phyloP scores from a whole-genome alignment of 2,113 vertebrate species.

The Grantiella picta region DNA sequence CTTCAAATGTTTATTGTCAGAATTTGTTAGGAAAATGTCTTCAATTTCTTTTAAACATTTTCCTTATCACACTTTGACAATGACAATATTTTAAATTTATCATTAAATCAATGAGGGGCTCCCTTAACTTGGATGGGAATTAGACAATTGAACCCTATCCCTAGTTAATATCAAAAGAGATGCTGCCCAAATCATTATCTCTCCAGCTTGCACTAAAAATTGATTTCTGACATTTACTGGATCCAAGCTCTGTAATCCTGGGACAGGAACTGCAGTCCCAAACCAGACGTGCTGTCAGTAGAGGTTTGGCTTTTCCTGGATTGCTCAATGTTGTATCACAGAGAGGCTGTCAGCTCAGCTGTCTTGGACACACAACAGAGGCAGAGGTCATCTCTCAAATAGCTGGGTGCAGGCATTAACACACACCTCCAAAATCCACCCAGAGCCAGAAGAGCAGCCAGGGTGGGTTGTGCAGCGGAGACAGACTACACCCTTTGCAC shows the following conservation, averaged over 20 bases:
- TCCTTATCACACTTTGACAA: not conserved
- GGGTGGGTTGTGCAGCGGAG: not conserved
- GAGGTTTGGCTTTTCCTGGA: not conserved
- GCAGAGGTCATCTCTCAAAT: not conserved
- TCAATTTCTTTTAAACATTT: not conserved
- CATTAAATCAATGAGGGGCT: not conserved
- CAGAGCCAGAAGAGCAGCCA: not conserved
- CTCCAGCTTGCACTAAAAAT: not conserved
- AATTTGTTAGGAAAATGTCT: not conserved
- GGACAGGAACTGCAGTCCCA: not conserved
- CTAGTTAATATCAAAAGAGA: not conserved
- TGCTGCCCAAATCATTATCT: not conserved
- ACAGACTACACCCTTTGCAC: not conserved
- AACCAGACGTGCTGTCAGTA: not conserved
- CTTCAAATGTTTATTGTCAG: not conserved
- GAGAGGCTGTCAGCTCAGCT: not conserved
- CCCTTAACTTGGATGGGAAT: not conserved
- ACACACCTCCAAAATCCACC: not conserved
- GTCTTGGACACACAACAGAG: slow-evolving; percentile 24
- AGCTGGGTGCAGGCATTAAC: not conserved
- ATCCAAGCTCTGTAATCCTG: not conserved
- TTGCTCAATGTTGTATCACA: not conserved
- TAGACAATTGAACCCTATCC: not conserved
- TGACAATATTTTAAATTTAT: not conserved
- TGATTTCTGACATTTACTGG: not conserved